Evolutionary conservation across 1,140 invertebrate genomes (phyloP).

Genomic region (Andricus grossulariae): DNA sequence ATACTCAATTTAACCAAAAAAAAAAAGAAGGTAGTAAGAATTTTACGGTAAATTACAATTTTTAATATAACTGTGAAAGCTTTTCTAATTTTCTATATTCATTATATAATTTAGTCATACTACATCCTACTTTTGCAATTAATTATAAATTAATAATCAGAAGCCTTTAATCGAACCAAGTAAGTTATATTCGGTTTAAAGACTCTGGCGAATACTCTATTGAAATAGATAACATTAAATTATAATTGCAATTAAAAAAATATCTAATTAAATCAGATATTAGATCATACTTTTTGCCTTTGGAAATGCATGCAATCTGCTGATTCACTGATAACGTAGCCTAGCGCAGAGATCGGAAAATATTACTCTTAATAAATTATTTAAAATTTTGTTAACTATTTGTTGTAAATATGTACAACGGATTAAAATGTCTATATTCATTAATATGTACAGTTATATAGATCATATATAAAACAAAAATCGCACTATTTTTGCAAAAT

Average conservation of each 20-base stretch:
- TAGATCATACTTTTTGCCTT: neutral
- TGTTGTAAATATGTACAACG: too few relatives aligned
- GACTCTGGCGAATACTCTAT: neutral
- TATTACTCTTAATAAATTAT: neutral
- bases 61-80: too few relatives aligned
- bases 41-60: too few relatives aligned
- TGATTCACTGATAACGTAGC: neutral
- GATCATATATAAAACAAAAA: too few relatives aligned
- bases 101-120: too few relatives aligned
- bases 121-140: neutral
- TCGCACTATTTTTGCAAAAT: too few relatives aligned
- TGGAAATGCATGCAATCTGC: neutral
- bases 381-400: too few relatives aligned
- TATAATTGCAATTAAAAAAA: neutral
- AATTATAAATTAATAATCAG: conserved; percentile 15
- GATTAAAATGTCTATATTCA: too few relatives aligned
- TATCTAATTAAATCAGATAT: neutral
- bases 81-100: too few relatives aligned
- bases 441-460: too few relatives aligned
- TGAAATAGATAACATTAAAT: neutral
- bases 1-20: too few relatives aligned
- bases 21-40: too few relatives aligned
- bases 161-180: conserved; percentile 44
- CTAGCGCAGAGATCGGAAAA: neutral
- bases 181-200: conserved; percentile 41